Base-by-base conservation (phyloP, 2,888 invertebrate genomes). In the Andrena bucephala region DNA sequence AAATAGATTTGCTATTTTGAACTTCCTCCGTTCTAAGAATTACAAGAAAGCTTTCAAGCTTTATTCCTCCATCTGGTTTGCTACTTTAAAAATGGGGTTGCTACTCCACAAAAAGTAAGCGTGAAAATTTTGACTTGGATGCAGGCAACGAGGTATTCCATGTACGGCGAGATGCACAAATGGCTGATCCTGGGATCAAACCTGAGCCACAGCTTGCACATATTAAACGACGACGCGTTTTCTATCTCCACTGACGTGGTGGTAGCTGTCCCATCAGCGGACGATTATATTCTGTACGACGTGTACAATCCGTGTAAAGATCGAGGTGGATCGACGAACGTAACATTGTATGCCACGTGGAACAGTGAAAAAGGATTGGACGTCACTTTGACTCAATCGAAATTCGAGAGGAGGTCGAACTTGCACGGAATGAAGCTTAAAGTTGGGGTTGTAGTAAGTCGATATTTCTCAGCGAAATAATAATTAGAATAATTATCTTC, bases 241-340 rank as follows among this genome's bases (percentile, higher is more conserved):
- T 87, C 84, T 57, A 13, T 87, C 8, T 77, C 81, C 4, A 92
- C 92, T 2, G 92, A 92, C 59, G 73, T 92, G 1, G 85, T 89
- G 0, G 72, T 92, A n/a, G 91, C 88, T 1, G 68, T 60, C 4
- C 65, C 82, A 24, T 75, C 83, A 3, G 2, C 8, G 16, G 65
- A 60, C 1, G 75, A 83, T 65, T 90, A 87, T 50, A 68, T 79
- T 33, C 71, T 92, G 0, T 85, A 91, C 70, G 92, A 92, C 13
- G 87, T 90, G 29, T 92, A 89, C 42, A 92, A 92, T 85, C 91
- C 87, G n/a, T 88, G 89, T n/a, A 92, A 92, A 70, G 77, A 78
- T 62, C 77, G 89, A 2, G 91, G 87, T 24, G 91, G 92, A n/a
- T 67, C 74, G 8, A 82, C 91, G 62, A 91, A 91, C 29, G 77